A percentile compares a stretch with the other conserved stretches of the same genome.
Evolutionary conservation across 2,113 vertebrate species (phyloP).

Genomic region (Rhinolophus sinicus): DNA sequence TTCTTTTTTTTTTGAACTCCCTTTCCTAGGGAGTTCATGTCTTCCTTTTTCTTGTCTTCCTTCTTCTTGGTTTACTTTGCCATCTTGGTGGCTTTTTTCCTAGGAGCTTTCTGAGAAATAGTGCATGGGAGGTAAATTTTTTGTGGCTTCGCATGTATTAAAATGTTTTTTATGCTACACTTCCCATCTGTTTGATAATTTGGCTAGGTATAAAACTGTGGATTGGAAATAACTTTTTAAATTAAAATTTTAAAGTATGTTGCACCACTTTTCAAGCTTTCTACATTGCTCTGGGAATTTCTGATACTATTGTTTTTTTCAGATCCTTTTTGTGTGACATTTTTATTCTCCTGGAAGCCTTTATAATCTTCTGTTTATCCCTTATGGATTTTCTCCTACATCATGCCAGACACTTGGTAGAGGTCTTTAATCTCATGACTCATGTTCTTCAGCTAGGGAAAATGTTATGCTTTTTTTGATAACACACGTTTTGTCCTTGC

Average conservation of each 20-base stretch:
- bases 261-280: neutral
- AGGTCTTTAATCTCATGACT: neutral
- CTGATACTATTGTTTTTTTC: neutral
- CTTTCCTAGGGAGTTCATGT: neutral
- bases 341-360: neutral
- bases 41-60: neutral
- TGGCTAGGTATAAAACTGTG: conserved; percentile 52
- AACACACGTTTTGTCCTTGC: neutral
- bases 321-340: neutral
- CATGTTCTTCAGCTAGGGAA: neutral
- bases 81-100: neutral
- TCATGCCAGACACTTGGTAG: neutral
- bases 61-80: neutral
- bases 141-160: neutral
- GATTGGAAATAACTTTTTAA: neutral
- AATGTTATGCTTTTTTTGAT: neutral
- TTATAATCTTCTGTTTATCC: neutral
- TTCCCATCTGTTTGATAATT: neutral
- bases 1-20: neutral
- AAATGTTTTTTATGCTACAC: neutral
- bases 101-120: neutral
- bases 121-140: neutral
- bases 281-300: neutral
- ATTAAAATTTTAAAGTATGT: neutral
- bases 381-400: neutral